These are phyloP conservation scores for Strigamia transsilvanica DNA, from an alignment of 2,888 invertebrate genomes.

Conservation along the genomic window DNA sequence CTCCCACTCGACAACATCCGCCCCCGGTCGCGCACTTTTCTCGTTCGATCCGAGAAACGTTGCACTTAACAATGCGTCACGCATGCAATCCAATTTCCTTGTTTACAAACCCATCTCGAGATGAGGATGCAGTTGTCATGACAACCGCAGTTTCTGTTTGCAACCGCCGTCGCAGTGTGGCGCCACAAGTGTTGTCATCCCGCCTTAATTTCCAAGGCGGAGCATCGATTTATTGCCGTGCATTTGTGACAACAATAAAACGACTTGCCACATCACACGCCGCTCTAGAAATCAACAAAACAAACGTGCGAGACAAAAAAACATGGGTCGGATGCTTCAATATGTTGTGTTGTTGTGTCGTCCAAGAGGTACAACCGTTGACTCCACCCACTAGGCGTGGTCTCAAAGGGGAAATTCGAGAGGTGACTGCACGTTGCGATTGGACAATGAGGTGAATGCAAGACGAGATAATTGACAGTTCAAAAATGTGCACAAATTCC, in stretches of 20 bases:
- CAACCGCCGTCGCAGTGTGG: slow-evolving; percentile 40
- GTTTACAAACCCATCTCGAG: slow-evolving; percentile 33
- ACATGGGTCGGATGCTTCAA: neutral
- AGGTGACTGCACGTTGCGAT: slow-evolving; percentile 21
- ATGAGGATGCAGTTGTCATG: slow-evolving; percentile 43
- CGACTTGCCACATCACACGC: neutral
- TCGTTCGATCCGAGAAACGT: neutral
- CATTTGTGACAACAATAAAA: neutral
- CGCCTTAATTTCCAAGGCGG: neutral
- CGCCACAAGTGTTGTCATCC: slow-evolving; percentile 33
- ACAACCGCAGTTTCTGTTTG: slow-evolving; percentile 20
- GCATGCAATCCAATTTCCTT: slow-evolving; percentile 44
- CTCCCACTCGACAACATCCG: slow-evolving; percentile 12
- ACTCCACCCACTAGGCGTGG: slow-evolving; percentile 45
- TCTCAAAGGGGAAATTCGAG: neutral
- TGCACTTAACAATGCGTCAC: slow-evolving; percentile 27
- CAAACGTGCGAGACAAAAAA: neutral
- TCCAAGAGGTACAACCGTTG: neutral
- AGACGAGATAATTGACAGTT: slow-evolving; percentile 14
- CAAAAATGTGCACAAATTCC: neutral
- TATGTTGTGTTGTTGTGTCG: neutral
- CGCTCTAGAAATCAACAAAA: neutral
- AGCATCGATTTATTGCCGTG: neutral
- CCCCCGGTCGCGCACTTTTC: neutral
- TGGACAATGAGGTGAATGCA: slow-evolving; percentile 19